Base-by-base conservation (phyloP, 2,113 vertebrate species). In the Nesoenas mayeri region DNA sequence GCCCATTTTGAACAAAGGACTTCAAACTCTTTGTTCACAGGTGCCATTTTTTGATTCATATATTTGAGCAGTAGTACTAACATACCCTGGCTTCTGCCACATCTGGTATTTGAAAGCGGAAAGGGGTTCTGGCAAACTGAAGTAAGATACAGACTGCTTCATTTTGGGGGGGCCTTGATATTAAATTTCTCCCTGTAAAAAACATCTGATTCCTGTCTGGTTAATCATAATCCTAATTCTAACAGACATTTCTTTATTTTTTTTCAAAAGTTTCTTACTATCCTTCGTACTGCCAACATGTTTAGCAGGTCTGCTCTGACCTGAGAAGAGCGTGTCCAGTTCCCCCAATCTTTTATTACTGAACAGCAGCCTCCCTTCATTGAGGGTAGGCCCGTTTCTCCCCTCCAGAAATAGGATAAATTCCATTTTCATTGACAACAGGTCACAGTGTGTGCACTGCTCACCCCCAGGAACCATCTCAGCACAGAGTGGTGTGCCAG, bases 391-490 rank as follows among this genome's bases (percentile, higher is more conserved):
- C 8, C 53, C 32, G 4, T 32, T 9, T 58, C 42, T 71, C 19
- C 51, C 22, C 10, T 64, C 62, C 28, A 74, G 54, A 29, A 61
- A 75, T 10, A 83, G 10, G 15, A 44, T 28, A 44, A 70, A 50
- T 77, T 16, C 42, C 58, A 6, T 73, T 81, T 84, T 40, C 21
- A 19, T 2, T 78, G 40, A 8, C 36, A 29, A 20, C 11, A 24
- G 3, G 10, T 73, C 38, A 13, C 7, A 22, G 32, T 0, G 2
- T n/a, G 12, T 0, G 1, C 71, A 67, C 13, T 0, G 3, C 24
- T 75, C 31, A 38, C 21, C 15, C 13, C 15, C 31, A 72, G 47
- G 9, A 56, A 7, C 34, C 1, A 0, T 36, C 74, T 62, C 62
- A 28, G 50, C n/a, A n/a, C 6, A 64, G 38, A n/a, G 13, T 1